phyloP scores from a whole-genome alignment of 2,888 invertebrate genomes.

The Heliconius cydno region DNA sequence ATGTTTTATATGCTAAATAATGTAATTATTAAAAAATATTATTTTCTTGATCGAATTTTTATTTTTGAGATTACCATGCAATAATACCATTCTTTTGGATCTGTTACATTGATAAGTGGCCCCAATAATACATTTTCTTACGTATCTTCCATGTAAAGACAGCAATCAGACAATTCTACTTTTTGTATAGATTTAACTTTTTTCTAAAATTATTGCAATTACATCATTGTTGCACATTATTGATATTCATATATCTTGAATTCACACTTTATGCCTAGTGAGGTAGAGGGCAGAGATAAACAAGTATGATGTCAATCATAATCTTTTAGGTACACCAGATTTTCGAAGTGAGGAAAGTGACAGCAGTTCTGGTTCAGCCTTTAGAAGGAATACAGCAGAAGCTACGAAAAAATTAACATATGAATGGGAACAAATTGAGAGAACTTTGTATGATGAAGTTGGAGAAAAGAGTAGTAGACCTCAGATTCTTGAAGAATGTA shows the following conservation, averaged over 20 bases:
- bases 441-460: slow-evolving; percentile 81
- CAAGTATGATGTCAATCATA: background rate
- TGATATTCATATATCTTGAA: too few species aligned
- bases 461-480: slow-evolving; percentile 75
- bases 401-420: slow-evolving; percentile 76
- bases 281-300: background rate
- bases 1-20: slow-evolving; percentile 32
- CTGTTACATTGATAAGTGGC: too few species aligned
- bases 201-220: too few species aligned
- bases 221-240: too few species aligned
- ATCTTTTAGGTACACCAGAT: slow-evolving; percentile 71
- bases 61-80: too few species aligned
- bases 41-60: background rate
- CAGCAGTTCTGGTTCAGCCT: slow-evolving; percentile 80
- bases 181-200: too few species aligned
- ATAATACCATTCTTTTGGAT: too few species aligned
- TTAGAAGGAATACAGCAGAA: slow-evolving; percentile 77
- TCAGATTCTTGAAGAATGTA: slow-evolving; percentile 82
- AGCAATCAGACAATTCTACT: too few species aligned
- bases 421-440: slow-evolving; percentile 83
- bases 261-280: too few species aligned
- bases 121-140: too few species aligned
- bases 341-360: slow-evolving; percentile 79
- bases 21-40: background rate
- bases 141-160: too few species aligned